phyloP scores from a whole-genome alignment of 2,888 invertebrate species.

The Rhamphomyia laevipes region DNA sequence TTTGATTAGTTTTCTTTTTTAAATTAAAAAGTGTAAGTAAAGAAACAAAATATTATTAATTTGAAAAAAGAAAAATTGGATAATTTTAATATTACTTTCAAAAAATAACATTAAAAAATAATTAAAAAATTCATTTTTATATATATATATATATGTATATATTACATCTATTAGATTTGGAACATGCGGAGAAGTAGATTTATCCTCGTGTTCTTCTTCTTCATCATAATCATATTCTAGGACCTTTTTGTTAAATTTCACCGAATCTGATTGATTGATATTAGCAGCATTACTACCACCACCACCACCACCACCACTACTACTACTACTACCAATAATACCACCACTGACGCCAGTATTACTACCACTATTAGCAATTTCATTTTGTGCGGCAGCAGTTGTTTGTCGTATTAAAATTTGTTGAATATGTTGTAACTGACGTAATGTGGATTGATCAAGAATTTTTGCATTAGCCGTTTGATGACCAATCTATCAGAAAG shows the following conservation, averaged over 20 bases:
- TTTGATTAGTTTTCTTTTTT: not conserved
- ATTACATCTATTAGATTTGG: slow-evolving; percentile 20
- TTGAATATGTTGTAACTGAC: slow-evolving; percentile 51
- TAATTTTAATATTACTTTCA: not conserved
- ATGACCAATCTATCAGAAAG: slow-evolving; percentile 25
- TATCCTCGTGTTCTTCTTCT: slow-evolving; percentile 65
- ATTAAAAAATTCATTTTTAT: slow-evolving; percentile 7
- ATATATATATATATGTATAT: slow-evolving; percentile 9
- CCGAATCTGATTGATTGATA: slow-evolving; percentile 29
- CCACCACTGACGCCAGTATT: slow-evolving; percentile 9
- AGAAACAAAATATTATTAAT: slow-evolving; percentile 1
- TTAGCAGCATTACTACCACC: slow-evolving; percentile 11
- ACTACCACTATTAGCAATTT: slow-evolving; percentile 11
- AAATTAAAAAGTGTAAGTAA: slow-evolving; percentile 2
- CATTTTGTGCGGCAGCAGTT: slow-evolving; percentile 14
- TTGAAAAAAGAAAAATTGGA: slow-evolving; percentile 3
- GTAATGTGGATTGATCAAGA: slow-evolving; percentile 24
- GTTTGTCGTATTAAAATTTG: slow-evolving; percentile 41
- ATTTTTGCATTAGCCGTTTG: slow-evolving; percentile 26
- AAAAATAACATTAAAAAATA: not conserved
- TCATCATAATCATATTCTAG: slow-evolving; percentile 88
- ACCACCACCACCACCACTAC: slow-evolving; percentile 10
- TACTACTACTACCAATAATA: slow-evolving; percentile 4
- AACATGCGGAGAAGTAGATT: slow-evolving; percentile 22
- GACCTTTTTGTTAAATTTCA: slow-evolving; percentile 73